Evolutionary conservation across 1,140 invertebrate genomes (phyloP), one percentile per base, ranked within the genome.

Genomic region (Polypedilum vanderplanki): DNA sequence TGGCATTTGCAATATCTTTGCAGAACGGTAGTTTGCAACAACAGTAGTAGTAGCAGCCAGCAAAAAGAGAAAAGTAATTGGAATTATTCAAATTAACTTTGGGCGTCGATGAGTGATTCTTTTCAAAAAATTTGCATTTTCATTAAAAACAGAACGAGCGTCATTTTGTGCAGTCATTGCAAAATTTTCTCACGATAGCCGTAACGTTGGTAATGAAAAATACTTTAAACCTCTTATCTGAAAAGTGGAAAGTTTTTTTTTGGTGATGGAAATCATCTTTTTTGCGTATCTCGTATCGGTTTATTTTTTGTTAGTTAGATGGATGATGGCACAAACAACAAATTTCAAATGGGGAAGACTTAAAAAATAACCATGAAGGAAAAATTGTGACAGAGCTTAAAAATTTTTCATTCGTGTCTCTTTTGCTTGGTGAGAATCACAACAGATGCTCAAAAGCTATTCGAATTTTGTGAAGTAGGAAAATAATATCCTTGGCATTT

Each of bases 181-280:
- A 15, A n/a, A 57, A 57, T 15, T 15, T 4, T 12, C n/a, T 57
- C 46, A 57, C 46, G 46, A 4, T 57, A 15, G n/a, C 46, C 3
- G 46, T 57, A 57, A 57, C 46, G 46, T 12, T 57, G 10, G 46
- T n/a, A 15, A 15, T 57, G 10, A 57, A 57, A 15, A 57, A 57
- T 57, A 57, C 24, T 57, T 57, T 57, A 57, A 57, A 57, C 46
- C 46, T 57, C 46, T 57, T 57, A 57, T 57, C 46, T 57, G 46
- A 15, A 57, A n/a, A 57, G n/a, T 57, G n/a, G 15, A 57, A 57
- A 57, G n/a, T 57, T n/a, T n/a, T 46, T 46, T 7, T 57, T n/a
- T n/a, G 12, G 46, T 57, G n/a, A n/a, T 57, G 46, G n/a, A 57
- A 57, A 57, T 57, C 12, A 57, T n/a, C 9, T 46, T 57, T 12